A percentile compares a stretch with the other conserved stretches of the same genome.
These are phyloP conservation scores for Baryphthengus martii DNA, from an alignment of 2,113 vertebrate species.

Conservation along the genomic window DNA sequence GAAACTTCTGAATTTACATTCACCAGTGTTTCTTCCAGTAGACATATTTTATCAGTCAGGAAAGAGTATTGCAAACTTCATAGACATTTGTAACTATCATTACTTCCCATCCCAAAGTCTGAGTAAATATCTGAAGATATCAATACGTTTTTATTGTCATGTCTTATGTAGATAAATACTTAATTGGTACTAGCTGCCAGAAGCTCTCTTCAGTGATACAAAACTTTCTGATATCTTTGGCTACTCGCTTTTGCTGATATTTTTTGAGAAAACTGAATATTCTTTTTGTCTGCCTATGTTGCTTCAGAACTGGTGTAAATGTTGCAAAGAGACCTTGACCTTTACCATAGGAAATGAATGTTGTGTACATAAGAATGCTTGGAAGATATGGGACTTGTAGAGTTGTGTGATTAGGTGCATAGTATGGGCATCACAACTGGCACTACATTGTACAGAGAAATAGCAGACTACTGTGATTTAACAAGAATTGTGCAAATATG, in stretches of 20 bases:
- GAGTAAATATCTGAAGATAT: background rate
- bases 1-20: background rate
- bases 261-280: background rate
- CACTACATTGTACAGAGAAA: slow-evolving; percentile 53
- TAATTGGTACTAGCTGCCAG: background rate
- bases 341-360: slow-evolving; percentile 17
- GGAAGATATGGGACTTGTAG: slow-evolving; percentile 14
- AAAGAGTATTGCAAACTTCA: background rate
- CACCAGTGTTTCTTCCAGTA: background rate
- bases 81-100: background rate
- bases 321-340: slow-evolving; percentile 7
- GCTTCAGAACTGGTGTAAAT: background rate
- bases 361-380: background rate
- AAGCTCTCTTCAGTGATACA: background rate
- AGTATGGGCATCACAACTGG: slow-evolving; percentile 38
- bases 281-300: background rate
- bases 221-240: background rate
- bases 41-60: background rate
- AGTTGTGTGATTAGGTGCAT: slow-evolving; percentile 43
- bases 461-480: slow-evolving; percentile 56
- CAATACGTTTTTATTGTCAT: background rate
- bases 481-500: slow-evolving; percentile 70
- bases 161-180: background rate
- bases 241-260: background rate
- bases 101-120: background rate